Percentiles rank a stretch among this genome's conserved stretches.
Conservation (phyloP, 2,113 vertebrate genomes). For the Hirundichthys speculiger region DNA sequence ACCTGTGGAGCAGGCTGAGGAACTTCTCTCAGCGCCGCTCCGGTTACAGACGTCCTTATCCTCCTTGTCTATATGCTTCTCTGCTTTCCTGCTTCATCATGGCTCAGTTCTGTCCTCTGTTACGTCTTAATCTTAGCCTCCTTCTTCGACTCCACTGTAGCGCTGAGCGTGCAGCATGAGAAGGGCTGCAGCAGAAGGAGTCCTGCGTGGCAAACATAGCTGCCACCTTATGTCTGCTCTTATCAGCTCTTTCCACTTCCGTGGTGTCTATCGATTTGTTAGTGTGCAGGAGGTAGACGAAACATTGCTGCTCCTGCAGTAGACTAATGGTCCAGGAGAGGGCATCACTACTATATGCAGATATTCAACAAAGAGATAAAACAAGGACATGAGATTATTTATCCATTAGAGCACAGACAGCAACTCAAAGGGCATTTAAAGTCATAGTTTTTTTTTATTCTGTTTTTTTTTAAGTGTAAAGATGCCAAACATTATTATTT, state of each 20-base stretch:
- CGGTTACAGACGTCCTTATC: conserved; percentile 49
- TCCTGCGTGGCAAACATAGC: conserved; percentile 9
- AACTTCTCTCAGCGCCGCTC: conserved; percentile 62
- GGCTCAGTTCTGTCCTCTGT: conserved; percentile 40
- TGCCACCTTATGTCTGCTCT: conserved; percentile 51
- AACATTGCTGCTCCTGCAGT: conserved; percentile 14
- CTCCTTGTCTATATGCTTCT: conserved; percentile 43
- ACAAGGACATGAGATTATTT: not conserved
- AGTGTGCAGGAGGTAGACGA: conserved; percentile 2
- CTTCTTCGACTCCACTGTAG: not conserved
- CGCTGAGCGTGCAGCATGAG: not conserved
- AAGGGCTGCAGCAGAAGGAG: conserved; percentile 38
- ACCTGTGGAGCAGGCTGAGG: conserved; percentile 52
- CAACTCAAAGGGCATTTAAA: not conserved
- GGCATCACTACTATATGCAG: conserved; percentile 42
- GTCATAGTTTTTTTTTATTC: no score
- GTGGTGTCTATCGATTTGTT: conserved; percentile 44
- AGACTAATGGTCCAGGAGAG: conserved; percentile 58
- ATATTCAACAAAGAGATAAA: not conserved
- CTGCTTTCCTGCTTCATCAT: conserved; percentile 55
- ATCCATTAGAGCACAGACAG: not conserved
- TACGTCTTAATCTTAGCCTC: conserved; percentile 46
- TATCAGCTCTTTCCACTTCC: conserved; percentile 49
- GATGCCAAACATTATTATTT: no score
- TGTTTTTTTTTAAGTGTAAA: no score